Percentiles rank a stretch among this genome's conserved stretches.
Evolutionary conservation across 2,113 vertebrate species (phyloP).

Genomic region (Nothobranchius furzeri): DNA sequence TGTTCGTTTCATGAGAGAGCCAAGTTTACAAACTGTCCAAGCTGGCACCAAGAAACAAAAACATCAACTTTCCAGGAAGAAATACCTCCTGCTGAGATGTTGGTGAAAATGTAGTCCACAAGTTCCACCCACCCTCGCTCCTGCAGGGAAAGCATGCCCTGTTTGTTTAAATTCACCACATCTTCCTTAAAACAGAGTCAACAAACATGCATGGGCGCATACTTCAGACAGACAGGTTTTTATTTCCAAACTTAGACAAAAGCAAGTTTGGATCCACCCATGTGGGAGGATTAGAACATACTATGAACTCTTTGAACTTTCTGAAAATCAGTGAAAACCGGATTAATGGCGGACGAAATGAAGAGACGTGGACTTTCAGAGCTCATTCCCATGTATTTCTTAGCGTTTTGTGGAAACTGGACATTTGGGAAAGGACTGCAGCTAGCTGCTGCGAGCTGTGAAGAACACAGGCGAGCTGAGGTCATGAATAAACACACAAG

Average conservation of each 20-base stretch:
- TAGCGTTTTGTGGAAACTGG: slow-evolving; percentile 28
- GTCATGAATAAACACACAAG: slow-evolving; percentile 77
- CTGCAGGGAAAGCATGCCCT: slow-evolving; percentile 62
- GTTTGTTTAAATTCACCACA: slow-evolving; percentile 71
- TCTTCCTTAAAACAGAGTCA: slow-evolving; percentile 65
- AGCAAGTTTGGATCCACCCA: slow-evolving; percentile 52
- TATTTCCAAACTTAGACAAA: slow-evolving; percentile 57
- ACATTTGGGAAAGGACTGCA: slow-evolving; percentile 61
- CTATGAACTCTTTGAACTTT: slow-evolving; percentile 30
- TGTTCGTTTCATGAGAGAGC: slow-evolving; percentile 26
- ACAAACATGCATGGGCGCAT: slow-evolving; percentile 70
- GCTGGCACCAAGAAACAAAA: slow-evolving; percentile 49
- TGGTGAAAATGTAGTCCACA: slow-evolving; percentile 47
- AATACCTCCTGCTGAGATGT: slow-evolving; percentile 55
- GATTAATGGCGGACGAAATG: slow-evolving; percentile 4
- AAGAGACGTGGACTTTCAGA: neutral
- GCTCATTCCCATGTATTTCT: no score
- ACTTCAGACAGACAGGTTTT: slow-evolving; percentile 52
- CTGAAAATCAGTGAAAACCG: slow-evolving; percentile 14
- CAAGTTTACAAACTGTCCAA: slow-evolving; percentile 39
- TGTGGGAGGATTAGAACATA: slow-evolving; percentile 45
- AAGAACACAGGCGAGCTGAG: slow-evolving; percentile 72
- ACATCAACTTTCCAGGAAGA: slow-evolving; percentile 32
- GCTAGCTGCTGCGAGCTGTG: slow-evolving; percentile 66
- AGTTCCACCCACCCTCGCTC: slow-evolving; percentile 44